Base-by-base conservation (phyloP, 1,140 invertebrate species). In the Aphelenchoides avenae region DNA sequence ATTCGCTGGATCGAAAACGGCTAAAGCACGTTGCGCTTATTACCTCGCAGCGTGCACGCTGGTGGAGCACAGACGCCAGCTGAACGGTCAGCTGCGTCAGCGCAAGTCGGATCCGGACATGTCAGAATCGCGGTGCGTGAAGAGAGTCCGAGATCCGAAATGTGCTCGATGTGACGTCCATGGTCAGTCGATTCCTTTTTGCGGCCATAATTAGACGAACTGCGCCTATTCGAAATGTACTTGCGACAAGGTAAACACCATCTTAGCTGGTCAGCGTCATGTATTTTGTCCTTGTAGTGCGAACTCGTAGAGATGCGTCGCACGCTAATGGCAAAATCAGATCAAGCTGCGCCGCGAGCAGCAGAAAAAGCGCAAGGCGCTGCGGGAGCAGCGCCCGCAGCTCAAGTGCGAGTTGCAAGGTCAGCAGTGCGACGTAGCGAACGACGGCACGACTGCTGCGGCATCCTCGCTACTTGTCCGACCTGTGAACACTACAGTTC, bases 301-400 rank as follows among this genome's bases (percentile, higher is more conserved):
- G 30, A 26, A 51, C 53, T 68, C 20, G 66, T 68, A n/a, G 66
- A 71, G 42, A 42, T 67, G 5, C 39, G 68, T 18, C 57, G 66
- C 18, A 29, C 29, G 9, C 30, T 68, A 24, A 68, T 68, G 66
- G 66, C 66, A 7, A 51, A 42, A n/a, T 15, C 66, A 68, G 54
- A 68, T 68, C 26, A 71, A 71, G 18, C 29, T 68, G 31, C 48
- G 66, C n/a, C 53, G 66, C 5, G 37, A 70, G 41, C 66, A 68
- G 39, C 62, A 70, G 27, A 67, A 71, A 34, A 60, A 64, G 9
- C 49, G 57, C 11, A 18, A 37, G 24, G 64, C 58, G 11, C 53
- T 59, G 15, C 7, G 27, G 40, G 22, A 33, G 18, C 27, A 68
- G 9, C 27, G 29, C n/a, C 26, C 27, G 18, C 37, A 37, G 15